Conservation (phyloP, 2,113 vertebrate genomes). For the Eidolon helvum region DNA sequence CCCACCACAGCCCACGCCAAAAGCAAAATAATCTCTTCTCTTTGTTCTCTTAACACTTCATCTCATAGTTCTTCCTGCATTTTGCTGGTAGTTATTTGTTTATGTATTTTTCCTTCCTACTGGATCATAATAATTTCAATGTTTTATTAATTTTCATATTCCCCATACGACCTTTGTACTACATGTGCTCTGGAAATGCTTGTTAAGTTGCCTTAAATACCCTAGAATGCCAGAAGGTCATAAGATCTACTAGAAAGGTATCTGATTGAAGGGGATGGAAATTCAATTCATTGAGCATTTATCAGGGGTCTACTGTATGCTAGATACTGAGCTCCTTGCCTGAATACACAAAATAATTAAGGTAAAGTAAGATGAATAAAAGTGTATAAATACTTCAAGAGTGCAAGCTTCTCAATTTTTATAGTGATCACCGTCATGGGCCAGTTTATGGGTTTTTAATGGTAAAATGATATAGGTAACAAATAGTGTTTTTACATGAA, state of each 20-base stretch:
- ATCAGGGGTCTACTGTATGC: background rate
- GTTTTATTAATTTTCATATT: conserved; percentile 28
- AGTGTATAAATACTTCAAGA: background rate
- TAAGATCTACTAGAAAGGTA: background rate
- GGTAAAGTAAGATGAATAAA: background rate
- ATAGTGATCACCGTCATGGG: background rate
- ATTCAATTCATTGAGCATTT: background rate
- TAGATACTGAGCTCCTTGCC: conserved; percentile 3
- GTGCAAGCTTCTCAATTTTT: background rate
- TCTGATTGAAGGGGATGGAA: background rate
- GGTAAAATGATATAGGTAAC: background rate
- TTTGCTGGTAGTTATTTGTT: conserved; percentile 30
- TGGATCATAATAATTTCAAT: conserved; percentile 25
- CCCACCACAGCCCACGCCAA: background rate
- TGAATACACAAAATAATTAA: conserved; percentile 24
- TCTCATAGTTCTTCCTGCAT: background rate
- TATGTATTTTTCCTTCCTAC: conserved; percentile 8
- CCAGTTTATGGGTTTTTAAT: background rate
- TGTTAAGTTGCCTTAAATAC: background rate
- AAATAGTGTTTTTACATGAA: conserved; percentile 24
- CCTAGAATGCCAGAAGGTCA: background rate
- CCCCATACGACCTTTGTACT: background rate
- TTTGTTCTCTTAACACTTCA: background rate
- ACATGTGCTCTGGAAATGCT: conserved; percentile 22
- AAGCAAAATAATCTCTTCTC: conserved; percentile 9